These are phyloP conservation scores for Lepetodrilus schrolli DNA, from an alignment of 2,888 invertebrate genomes.

Conservation along the genomic window DNA sequence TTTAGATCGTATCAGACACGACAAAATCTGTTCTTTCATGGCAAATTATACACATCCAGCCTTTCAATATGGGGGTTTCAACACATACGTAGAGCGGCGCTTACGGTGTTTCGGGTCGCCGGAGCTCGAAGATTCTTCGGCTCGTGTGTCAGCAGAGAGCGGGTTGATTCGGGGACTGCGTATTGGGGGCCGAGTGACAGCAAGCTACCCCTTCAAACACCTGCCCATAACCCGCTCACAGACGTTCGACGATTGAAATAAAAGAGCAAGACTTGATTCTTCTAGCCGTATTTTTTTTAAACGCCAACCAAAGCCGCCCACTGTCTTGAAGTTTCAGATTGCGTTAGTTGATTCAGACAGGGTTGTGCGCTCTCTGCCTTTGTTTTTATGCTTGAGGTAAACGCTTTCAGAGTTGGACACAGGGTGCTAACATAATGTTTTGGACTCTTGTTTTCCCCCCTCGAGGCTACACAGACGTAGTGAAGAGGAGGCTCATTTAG, in stretches of 20 bases:
- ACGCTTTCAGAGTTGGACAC: conserved; percentile 13
- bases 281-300: too few relatives aligned
- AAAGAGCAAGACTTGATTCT: conserved; percentile 16
- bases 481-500: conserved; percentile 10
- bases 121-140: background rate
- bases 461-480: background rate
- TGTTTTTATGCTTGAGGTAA: conserved; percentile 23
- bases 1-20: conserved; percentile 26
- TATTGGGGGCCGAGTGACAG: background rate
- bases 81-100: background rate
- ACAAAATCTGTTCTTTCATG: conserved; percentile 31
- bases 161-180: background rate
- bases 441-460: conserved; percentile 19
- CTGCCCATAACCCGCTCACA: background rate
- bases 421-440: conserved; percentile 26
- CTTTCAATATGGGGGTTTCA: conserved; percentile 7
- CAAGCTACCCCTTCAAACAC: conserved; percentile 6
- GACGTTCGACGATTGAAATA: background rate
- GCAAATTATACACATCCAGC: conserved; percentile 24
- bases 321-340: background rate
- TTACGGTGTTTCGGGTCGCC: conserved; percentile 5
- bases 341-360: conserved; percentile 14
- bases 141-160: background rate
- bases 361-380: background rate
- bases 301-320: background rate